Conservation (phyloP, 2,888 invertebrate genomes). For the Aethes cnicana region DNA sequence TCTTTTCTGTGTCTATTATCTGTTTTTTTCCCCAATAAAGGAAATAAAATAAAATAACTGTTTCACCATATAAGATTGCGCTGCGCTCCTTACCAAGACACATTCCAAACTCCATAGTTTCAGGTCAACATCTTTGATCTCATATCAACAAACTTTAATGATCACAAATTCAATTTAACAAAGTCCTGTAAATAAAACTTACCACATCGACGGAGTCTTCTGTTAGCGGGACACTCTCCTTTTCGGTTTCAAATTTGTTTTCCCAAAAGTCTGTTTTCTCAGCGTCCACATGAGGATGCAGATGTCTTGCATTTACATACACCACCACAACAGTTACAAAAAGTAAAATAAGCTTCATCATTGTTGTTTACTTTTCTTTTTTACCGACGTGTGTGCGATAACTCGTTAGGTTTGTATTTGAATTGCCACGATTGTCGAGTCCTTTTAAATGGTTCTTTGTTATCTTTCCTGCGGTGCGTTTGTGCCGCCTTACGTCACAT, state of each 20-base stretch:
- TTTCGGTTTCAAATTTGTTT: constrained; percentile 4
- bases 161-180: too few species aligned
- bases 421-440: constrained; percentile 34
- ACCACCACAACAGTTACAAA: constrained; percentile 37
- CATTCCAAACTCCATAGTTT: too few species aligned
- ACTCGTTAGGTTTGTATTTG: constrained; percentile 41
- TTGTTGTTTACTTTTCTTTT: constrained; percentile 34
- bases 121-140: too few species aligned
- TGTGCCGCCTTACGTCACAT: constrained; percentile 43
- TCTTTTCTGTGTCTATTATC: too few species aligned
- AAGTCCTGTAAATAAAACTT: not conserved
- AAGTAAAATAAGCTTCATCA: constrained; percentile 39
- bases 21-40: too few species aligned
- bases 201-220: constrained; percentile 5
- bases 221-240: not conserved
- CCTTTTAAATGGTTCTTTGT: constrained; percentile 53
- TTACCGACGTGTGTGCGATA: constrained; percentile 24
- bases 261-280: constrained; percentile 25
- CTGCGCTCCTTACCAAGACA: too few species aligned
- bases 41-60: too few species aligned
- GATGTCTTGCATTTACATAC: constrained; percentile 46
- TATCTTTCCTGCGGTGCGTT: constrained; percentile 43
- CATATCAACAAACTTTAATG: too few species aligned
- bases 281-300: constrained; percentile 44
- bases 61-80: too few species aligned